Evolutionary conservation across 2,113 vertebrate genomes (phyloP), one percentile per base, ranked within the genome.

Genomic region (Mormyrus iriodes): DNA sequence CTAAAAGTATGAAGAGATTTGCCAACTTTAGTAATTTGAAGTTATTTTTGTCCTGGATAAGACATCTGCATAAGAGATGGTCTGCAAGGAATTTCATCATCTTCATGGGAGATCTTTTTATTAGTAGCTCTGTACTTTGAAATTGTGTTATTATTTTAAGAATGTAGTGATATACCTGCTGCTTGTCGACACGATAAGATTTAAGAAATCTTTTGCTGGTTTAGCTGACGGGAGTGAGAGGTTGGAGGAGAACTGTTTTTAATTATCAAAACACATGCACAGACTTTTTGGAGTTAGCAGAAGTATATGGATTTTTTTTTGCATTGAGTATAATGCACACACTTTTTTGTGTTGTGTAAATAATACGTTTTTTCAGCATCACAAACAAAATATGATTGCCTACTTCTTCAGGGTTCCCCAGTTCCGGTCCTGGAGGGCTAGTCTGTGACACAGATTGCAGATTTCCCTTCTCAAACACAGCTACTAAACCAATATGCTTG

Each of bases 21-120:
- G 86, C 89, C 89, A 90, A 89, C 52, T 52, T 53, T 44, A 90
- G 73, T 65, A 39, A 91, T 92, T 90, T 91, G 7, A 87, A 91
- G 83, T 90, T 86, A 90, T 88, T 69, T 39, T 49, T 27, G 49
- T 82, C 86, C 53, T 90, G 55, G 52, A 69, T 69, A 44, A 19
- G 35, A 46, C 42, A 51, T 65, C 65, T 31, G 65, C 8, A 19
- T 35, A 44, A 82, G 58, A 39, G 13, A 85, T 39, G 39, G 19
- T 89, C 35, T 85, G 35, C 79, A 53, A 39, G 76, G 61, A 65
- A 65, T 65, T n/a, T 65, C 61, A 65, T 65, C 61, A 27, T 24
- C n/a, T 65, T 27, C 13, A 31, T 31, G 61, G n/a, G 61, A 65
- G 27, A 31, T 10, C 61, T 10, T 4, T 31, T 13, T 31, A 12